Percentiles rank a stretch among this genome's conserved stretches.
Conservation (phyloP, 1,140 invertebrate species). For the Drusus annulatus region DNA sequence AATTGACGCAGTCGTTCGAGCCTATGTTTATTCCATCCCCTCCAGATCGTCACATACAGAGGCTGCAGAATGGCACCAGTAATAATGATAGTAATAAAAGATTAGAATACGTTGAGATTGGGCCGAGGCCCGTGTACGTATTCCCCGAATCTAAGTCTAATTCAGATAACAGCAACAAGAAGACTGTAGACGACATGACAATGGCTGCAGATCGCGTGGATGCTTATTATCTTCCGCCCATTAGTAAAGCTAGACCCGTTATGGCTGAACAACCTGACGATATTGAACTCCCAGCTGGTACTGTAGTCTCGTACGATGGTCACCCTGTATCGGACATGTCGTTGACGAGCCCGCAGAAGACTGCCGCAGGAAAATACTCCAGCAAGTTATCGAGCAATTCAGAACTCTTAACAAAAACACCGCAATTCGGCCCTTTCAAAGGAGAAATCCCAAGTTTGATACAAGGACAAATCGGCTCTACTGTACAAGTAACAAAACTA, state of each 20-base stretch:
- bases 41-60: conserved; percentile 69
- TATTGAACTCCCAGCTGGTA: conserved; percentile 67
- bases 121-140: conserved; percentile 67
- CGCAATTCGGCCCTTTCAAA: conserved; percentile 80
- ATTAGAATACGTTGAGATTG: conserved; percentile 66
- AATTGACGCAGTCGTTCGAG: conserved; percentile 76
- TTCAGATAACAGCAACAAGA: conserved; percentile 66
- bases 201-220: conserved; percentile 81
- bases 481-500: conserved; percentile 46
- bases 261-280: conserved; percentile 66
- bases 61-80: conserved; percentile 60
- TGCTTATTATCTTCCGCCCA: conserved; percentile 79
- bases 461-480: conserved; percentile 47
- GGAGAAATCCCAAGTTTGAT: conserved; percentile 78
- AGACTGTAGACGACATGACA: conserved; percentile 71
- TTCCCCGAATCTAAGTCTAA: conserved; percentile 63
- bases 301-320: conserved; percentile 81
- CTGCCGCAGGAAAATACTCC: conserved; percentile 66
- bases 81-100: conserved; percentile 12
- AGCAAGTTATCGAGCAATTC: conserved; percentile 73
- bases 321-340: conserved; percentile 78
- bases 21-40: conserved; percentile 84
- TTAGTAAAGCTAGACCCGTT: conserved; percentile 61
- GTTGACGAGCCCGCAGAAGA: conserved; percentile 73
- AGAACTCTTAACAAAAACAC: conserved; percentile 74